Conservation (phyloP, 1,140 invertebrate species). For the Drosophila arawakana region DNA sequence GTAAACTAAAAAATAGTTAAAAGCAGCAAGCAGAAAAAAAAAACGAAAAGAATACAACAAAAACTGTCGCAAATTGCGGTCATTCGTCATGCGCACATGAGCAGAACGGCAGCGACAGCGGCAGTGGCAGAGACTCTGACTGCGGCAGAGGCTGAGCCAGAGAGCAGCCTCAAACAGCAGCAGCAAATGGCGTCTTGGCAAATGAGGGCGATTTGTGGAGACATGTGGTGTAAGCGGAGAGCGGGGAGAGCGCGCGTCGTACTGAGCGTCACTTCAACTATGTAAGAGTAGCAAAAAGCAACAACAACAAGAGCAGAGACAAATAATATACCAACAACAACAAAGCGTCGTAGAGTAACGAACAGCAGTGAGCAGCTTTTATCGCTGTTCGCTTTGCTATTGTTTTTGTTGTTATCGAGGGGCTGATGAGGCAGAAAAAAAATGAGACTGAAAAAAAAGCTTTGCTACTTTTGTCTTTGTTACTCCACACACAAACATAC, state of each 20-base stretch:
- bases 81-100: constrained; percentile 84
- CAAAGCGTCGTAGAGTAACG: constrained; percentile 23
- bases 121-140: constrained; percentile 31
- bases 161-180: constrained; percentile 19
- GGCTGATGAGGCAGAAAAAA: constrained; percentile 53
- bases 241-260: neutral
- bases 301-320: constrained; percentile 3
- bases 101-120: constrained; percentile 64
- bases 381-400: constrained; percentile 18
- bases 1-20: constrained; percentile 63
- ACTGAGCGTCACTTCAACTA: constrained; percentile 13
- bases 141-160: constrained; percentile 6
- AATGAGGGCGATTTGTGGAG: constrained; percentile 51
- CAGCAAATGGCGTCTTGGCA: constrained; percentile 70
- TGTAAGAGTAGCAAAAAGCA: constrained; percentile 43
- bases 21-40: constrained; percentile 36
- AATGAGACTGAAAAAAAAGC: constrained; percentile 27
- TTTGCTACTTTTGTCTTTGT: constrained; percentile 52
- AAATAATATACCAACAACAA: constrained; percentile 18
- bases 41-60: constrained; percentile 40
- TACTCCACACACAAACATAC: constrained; percentile 45
- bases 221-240: neutral
- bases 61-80: constrained; percentile 84
- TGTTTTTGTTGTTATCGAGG: constrained; percentile 48
- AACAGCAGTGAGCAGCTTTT: constrained; percentile 36